These are phyloP conservation scores for Pangasius larnaudii DNA, from an alignment of 2,797 vertebrate genomes.

Conservation along the genomic window DNA sequence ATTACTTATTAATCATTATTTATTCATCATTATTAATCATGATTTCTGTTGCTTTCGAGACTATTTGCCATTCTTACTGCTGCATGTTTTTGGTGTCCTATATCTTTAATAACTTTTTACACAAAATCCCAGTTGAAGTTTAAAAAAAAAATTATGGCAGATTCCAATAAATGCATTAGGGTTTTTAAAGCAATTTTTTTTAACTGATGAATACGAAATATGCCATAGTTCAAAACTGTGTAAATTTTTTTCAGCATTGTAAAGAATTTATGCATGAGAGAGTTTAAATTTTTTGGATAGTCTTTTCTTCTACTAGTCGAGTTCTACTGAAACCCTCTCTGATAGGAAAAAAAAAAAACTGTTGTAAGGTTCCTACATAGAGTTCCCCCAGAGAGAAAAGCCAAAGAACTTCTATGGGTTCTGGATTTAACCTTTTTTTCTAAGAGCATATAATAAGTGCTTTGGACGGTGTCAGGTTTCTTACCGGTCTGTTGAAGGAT, in stretches of 20 bases:
- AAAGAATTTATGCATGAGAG: neutral
- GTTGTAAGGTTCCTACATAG: neutral
- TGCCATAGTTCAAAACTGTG: neutral
- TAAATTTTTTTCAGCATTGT: neutral
- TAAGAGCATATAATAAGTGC: neutral
- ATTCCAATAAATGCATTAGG: neutral
- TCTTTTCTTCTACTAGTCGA: neutral
- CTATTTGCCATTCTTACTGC: neutral
- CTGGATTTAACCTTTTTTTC: neutral
- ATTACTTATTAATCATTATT: neutral
- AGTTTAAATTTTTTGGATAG: neutral
- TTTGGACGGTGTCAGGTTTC: slow-evolving; percentile 19
- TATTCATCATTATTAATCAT: too few relatives aligned
- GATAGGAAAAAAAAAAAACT: neutral
- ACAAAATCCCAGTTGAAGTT: neutral
- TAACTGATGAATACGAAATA: neutral
- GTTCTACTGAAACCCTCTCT: neutral
- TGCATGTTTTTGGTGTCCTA: neutral
- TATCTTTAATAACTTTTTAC: neutral
- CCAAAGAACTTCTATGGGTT: neutral
- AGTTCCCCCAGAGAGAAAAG: neutral
- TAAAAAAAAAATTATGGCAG: neutral
- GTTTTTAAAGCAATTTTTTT: neutral
- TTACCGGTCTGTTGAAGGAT: slow-evolving; percentile 57
- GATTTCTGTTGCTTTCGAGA: neutral